These are phyloP conservation scores for Python bivittatus DNA, from an alignment of 2,113 vertebrate genomes.

Conservation along the genomic window DNA sequence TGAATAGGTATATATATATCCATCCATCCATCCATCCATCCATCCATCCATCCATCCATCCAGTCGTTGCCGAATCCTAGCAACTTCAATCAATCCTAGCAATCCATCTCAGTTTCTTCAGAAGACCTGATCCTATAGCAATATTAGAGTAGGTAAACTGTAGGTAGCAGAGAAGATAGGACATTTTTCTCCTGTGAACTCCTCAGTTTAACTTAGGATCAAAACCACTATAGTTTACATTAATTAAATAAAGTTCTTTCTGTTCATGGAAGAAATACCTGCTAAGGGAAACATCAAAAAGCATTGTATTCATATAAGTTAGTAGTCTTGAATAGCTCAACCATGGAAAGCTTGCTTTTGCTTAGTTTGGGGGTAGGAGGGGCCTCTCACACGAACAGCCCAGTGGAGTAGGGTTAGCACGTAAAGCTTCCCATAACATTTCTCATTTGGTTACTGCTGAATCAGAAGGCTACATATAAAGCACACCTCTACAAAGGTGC, in stretches of 20 bases:
- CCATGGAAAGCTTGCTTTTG: too few species aligned
- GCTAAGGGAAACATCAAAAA: background rate
- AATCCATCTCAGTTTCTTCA: background rate
- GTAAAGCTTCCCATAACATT: background rate
- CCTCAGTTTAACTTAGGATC: background rate
- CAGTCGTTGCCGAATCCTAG: too few species aligned
- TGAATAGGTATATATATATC: too few species aligned
- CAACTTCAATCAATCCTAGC: too few species aligned
- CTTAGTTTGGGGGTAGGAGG: too few species aligned
- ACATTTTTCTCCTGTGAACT: background rate
- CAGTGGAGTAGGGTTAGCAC: background rate
- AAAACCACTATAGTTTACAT: background rate
- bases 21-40: too few species aligned
- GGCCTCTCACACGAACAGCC: background rate
- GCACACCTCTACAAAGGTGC: background rate
- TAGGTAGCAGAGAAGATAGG: too few species aligned
- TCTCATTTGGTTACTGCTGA: background rate
- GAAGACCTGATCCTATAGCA: background rate
- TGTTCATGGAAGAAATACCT: background rate
- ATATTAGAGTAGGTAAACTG: background rate
- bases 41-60: too few species aligned
- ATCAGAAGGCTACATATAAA: background rate
- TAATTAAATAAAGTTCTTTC: background rate
- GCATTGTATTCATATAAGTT: accelerated
- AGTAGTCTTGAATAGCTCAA: background rate